phyloP scores from a whole-genome alignment of 2,113 vertebrate genomes.

The Atlantisia rogersi region DNA sequence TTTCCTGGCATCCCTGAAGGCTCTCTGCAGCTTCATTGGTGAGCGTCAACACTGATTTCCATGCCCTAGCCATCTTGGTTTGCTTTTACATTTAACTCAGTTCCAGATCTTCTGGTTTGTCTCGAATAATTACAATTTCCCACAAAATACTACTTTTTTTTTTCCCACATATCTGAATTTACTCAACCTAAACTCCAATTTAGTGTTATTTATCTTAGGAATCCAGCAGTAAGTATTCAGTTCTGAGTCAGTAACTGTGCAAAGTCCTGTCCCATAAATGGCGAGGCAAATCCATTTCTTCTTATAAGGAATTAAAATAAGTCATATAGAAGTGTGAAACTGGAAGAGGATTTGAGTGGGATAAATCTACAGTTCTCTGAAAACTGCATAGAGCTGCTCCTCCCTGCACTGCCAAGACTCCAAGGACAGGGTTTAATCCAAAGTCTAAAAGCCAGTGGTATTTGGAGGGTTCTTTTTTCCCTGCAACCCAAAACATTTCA shows the following conservation, averaged over 20 bases:
- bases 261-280: neutral
- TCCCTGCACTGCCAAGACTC: neutral
- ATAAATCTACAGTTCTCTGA: neutral
- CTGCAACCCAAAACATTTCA: neutral
- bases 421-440: neutral
- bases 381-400: neutral
- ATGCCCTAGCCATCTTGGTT: neutral
- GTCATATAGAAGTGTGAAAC: neutral
- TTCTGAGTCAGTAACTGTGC: neutral
- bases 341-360: neutral
- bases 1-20: neutral
- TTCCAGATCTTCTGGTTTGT: neutral
- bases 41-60: neutral
- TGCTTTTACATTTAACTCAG: neutral
- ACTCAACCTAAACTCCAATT: neutral
- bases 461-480: neutral
- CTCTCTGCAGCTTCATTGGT: neutral
- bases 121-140: neutral
- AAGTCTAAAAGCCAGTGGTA: neutral
- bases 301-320: neutral
- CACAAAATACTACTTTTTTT: neutral
- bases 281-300: neutral
- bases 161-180: neutral
- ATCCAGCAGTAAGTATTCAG: neutral
- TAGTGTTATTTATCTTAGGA: neutral